Base-by-base conservation (phyloP, 2,888 invertebrate genomes). In the Eucera pruinosa region DNA sequence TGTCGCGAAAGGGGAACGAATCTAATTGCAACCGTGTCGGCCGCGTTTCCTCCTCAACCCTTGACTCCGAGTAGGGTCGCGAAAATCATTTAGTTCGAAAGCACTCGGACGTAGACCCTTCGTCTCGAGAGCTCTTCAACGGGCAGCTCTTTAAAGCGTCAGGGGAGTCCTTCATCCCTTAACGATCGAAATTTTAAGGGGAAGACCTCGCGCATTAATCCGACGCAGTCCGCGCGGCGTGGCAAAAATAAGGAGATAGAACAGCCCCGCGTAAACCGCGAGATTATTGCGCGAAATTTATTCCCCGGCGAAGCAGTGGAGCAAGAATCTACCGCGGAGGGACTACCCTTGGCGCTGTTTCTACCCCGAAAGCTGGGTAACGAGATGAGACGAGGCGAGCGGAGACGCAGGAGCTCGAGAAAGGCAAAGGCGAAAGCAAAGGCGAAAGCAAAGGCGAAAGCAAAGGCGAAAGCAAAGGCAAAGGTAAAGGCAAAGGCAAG, bases 391-490 rank as follows among this genome's bases (percentile, higher is more conserved):
- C 45, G 55, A 45, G 33, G 27, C 47, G 64, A 20, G 43, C 13
- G 45, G 61, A 9, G 60, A 30, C 67, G 81, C 69, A 36, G 61
- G 43, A 65, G 52, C 36, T 60, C 33, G 64, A 48, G 66, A 30
- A 78, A 78, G 69, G 54, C 58, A 48, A 62, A 47, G 73, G 65
- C 47, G 73, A 69, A 60, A n/a, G n/a, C 52, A 62, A 78, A 45
- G 73, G 65, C 58, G 45, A 73, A 70, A 75, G 71, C 71, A 74
- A 74, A 75, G 64, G 71, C 80, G 80, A 79, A 77, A 78, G 82
- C 83, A 86, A 87, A 87, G 82, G 86, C n/a, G n/a, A 78, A 78
- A 66, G 54, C 58, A 48, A 62, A 47, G 73, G 65, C 47, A 67
- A 69, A 60, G n/a, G n/a, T 58, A 62, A 78, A 45, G 73, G 65